Base-by-base conservation (phyloP, 2,888 invertebrate species). In the Sinotaia quadrata region DNA sequence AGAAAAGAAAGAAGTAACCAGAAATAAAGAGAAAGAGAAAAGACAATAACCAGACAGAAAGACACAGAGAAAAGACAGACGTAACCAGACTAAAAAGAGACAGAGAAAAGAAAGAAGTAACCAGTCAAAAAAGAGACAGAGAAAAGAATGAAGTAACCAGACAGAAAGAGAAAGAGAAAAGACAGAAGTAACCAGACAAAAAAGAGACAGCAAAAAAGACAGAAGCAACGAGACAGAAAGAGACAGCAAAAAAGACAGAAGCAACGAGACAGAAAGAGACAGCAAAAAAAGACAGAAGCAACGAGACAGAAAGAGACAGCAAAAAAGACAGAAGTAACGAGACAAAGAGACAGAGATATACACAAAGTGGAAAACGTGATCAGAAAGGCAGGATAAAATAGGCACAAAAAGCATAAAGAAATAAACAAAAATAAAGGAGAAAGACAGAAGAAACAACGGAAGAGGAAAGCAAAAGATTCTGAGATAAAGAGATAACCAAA, bases 251-350 rank as follows among this genome's bases (percentile, higher is more conserved):
- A 15, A 41, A 41, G 15, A 41, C 15, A 52, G 10, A n/a, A 52
- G 15, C 24, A 10, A 10, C 21, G 37, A 33, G 18, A 59, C 37
- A 41, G 15, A 41, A 15, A 41, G 15, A 41, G 12, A 15, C 15
- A 15, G 44, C 12, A 41, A 41, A 41, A 59, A 18, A 59, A 49
- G 31, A 49, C n/a, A 65, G 41, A 57, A 59, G 51, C 24, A 58
- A 59, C 52, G 33, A 67, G 54, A 52, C n/a, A 60, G 54, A 52
- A 15, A 54, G 29, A 67, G 15, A 54, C 33, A 49, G 37, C 37
- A 33, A 54, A n/a, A 41, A 34, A 68, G 41, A 60, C 15, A 68
- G 41, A 68, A 54, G 61, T 10, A 60, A 34, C 60, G 52, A 60
- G 33, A 61, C 33, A 61, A 27, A 52, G 44, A 68, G 15, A 61